These are phyloP conservation scores for Hirtodrosophila alboralis DNA, from an alignment of 2,888 invertebrate species.

Conservation along the genomic window DNA sequence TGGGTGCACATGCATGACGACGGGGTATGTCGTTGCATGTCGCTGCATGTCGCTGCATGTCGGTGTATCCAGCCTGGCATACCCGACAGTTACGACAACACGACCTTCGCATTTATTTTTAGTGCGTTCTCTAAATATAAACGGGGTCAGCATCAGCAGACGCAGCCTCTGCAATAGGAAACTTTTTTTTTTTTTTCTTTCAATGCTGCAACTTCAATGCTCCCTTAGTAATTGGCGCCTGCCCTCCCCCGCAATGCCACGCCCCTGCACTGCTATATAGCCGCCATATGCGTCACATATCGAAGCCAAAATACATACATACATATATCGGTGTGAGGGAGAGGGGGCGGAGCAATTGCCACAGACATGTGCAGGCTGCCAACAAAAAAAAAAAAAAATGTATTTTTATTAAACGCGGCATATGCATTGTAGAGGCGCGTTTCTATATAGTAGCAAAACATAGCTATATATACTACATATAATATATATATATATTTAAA, in stretches of 20 bases:
- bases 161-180: no score
- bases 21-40: no score
- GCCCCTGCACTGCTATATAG: no score
- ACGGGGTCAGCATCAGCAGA: constrained; percentile 71
- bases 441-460: constrained; percentile 16
- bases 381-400: constrained; percentile 27
- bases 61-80: constrained; percentile 23
- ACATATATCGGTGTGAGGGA: no score
- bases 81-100: constrained; percentile 39
- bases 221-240: no score
- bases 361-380: constrained; percentile 6
- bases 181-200: no score
- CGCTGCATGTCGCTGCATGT: constrained; percentile 4
- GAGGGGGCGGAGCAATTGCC: neutral
- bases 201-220: constrained; percentile 7
- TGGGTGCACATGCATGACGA: no score
- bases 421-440: constrained; percentile 19
- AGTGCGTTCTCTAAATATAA: constrained; percentile 71
- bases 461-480: neutral
- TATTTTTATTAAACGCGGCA: constrained; percentile 54
- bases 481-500: constrained; percentile 1
- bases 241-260: no score
- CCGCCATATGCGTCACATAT: constrained; percentile 1
- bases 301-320: neutral
- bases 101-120: constrained; percentile 81